Base-by-base conservation (phyloP, 1,140 invertebrate genomes). In the Drosophila ananassae region DNA sequence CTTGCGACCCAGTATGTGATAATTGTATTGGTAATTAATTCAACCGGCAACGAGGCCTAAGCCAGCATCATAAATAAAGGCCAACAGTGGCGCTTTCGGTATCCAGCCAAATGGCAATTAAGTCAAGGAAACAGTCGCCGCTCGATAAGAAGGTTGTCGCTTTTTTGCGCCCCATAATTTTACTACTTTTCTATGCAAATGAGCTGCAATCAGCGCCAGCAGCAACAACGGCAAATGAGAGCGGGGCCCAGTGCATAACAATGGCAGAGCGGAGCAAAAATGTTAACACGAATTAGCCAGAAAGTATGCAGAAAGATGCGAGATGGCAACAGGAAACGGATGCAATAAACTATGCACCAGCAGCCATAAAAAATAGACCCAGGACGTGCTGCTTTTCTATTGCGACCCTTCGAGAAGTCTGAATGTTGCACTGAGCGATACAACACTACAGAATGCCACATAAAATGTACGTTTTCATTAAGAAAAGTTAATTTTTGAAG, bases 291-390 rank as follows among this genome's bases (percentile, higher is more conserved):
- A 82, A 82, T 78, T 82, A 82, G 79, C 79, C 79, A 50, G 74
- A 69, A 82, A 82, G 69, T 79, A 68, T 73, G 72, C 75, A 68
- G 64, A 7, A 9, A 46, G 63, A 67, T 64, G 60, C 71, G 41
- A 73, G 81, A 83, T 79, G 55, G 72, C 66, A 84, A 76, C 57
- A 69, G 80, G 79, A 83, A 83, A 34, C 77, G 68, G 81, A 80
- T 69, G 73, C 68, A 85, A 85, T 85, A 81, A 85, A 82, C 73
- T 78, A 82, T 82, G 69, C 79, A 77, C 74, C 58, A 82, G 72
- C 37, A 75, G 72, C 71, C 62, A 75, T 75, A 75, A 76, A 75
- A 77, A 53, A n/a, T 50, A 44, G 47, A 34, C 48, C 50, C 46
- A 22, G 73, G 63, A 75, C 63, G 73, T 69, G 73, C 51, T 61